Conservation (phyloP, 2,797 vertebrate species). For the Myotis myotis region DNA sequence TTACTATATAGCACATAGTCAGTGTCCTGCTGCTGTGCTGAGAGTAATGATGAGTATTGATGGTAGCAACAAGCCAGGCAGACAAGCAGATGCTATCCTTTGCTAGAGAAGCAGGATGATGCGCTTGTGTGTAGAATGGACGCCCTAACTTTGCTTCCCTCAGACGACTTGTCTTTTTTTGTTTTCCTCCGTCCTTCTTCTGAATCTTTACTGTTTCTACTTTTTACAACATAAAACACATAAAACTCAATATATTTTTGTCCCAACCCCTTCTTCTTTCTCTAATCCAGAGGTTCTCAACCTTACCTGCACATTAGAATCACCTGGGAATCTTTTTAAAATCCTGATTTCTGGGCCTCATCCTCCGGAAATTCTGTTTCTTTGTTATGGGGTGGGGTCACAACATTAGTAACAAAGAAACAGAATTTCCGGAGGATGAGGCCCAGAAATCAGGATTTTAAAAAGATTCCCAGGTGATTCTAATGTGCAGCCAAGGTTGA, state of each 20-base stretch:
- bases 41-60: not conserved
- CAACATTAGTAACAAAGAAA: too few species aligned
- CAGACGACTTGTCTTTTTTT: not conserved
- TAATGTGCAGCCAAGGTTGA: too few species aligned
- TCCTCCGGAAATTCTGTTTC: too few species aligned
- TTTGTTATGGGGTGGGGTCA: too few species aligned
- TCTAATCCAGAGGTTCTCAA: not conserved
- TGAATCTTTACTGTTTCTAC: not conserved
- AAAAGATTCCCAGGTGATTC: too few species aligned
- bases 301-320: too few species aligned
- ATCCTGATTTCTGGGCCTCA: too few species aligned
- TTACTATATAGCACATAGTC: not conserved
- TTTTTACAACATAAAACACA: not conserved
- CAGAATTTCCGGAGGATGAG: too few species aligned
- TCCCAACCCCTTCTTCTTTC: not conserved
- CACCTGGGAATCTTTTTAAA: too few species aligned
- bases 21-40: too few species aligned
- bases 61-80: not conserved
- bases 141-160: not conserved
- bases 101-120: not conserved
- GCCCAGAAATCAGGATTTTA: too few species aligned
- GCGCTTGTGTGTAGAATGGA: not conserved
- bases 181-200: not conserved
- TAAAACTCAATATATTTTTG: not conserved
- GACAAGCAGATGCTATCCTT: not conserved